Conservation (phyloP, 2,113 vertebrate species). For the Siniperca knerii region DNA sequence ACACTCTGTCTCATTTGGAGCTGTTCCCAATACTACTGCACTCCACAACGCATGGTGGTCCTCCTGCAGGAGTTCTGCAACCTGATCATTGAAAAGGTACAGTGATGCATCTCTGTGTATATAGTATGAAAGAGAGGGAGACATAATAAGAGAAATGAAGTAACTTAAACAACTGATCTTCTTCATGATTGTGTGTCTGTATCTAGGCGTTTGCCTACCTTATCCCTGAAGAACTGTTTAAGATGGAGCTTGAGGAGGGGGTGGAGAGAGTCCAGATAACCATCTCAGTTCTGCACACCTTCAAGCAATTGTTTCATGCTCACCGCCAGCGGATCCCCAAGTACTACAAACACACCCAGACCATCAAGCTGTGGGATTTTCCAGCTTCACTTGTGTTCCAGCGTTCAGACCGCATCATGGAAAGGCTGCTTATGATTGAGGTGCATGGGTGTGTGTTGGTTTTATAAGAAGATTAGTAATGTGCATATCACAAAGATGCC, state of each 20-base stretch:
- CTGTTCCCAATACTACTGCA: constrained; percentile 85
- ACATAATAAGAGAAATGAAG: neutral
- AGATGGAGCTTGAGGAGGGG: constrained; percentile 85
- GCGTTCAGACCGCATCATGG: constrained; percentile 72
- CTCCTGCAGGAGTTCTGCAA: constrained; percentile 90
- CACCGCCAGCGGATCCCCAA: constrained; percentile 63
- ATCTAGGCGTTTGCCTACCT: constrained; percentile 79
- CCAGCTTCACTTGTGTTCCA: constrained; percentile 78
- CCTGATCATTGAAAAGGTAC: constrained; percentile 90
- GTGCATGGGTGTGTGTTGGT: constrained; percentile 29
- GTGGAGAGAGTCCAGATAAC: constrained; percentile 81
- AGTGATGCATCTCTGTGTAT: neutral
- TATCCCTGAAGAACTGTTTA: constrained; percentile 86
- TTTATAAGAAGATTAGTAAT: neutral
- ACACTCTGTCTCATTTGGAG: constrained; percentile 93
- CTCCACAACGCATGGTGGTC: constrained; percentile 85
- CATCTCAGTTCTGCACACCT: constrained; percentile 76
- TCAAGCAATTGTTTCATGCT: constrained; percentile 79
- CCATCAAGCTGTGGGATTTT: constrained; percentile 81
- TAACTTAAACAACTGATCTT: neutral
- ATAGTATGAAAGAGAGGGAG: neutral
- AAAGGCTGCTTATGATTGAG: constrained; percentile 78
- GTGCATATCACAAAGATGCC: neutral
- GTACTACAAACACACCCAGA: constrained; percentile 50
- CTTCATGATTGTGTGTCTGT: constrained; percentile 26